Base-by-base conservation (phyloP, 1,140 invertebrate species). In the Leptinotarsa lineolata region DNA sequence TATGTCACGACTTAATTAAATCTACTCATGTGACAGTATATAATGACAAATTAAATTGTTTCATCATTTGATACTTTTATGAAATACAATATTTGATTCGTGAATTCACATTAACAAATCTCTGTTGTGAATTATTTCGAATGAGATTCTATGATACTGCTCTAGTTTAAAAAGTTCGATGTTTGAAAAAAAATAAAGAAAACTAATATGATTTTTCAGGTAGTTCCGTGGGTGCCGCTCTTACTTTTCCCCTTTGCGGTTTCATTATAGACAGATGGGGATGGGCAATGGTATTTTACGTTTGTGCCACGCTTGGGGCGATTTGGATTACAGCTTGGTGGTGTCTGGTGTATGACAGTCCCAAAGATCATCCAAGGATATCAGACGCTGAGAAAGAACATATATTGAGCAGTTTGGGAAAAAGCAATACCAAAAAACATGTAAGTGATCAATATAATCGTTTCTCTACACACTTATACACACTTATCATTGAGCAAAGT, bases 271-370 rank as follows among this genome's bases (percentile, higher is more conserved):
- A 88, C 70, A 84, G 79, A 68, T 88, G 86, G 48, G 91, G 91
- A 5, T 96, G 94, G 94, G 89, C 91, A 68, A 87, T 89, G 64
- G 91, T 93, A 0, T 96, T 95, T 81, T 91, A 94, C 76, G 80
- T 89, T 3, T 90, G 89, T 11, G 92, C 91, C n/a, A 74, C 85
- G 1, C 76, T 92, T 3, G 91, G 90, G 2, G 87, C 88, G 0
- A 60, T 89, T 15, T 95, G 93, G 93, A 92, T 88, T 77, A 78
- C 87, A 3, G 86, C 88, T 44, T 93, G 92, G 92, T 83, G 86
- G 54, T 85, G 86, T 15, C 82, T 91, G 0, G 90, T 91, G 0
- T 90, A 87, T 72, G 91, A 93, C 74, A 88, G 89, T 30, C 95
- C 95, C 0, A 85, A 86, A 0, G 76, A 90, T 74, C 94, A 96